Percentiles rank a stretch among this genome's conserved stretches.
Evolutionary conservation across 2,888 invertebrate species (phyloP).

Genomic region (Drosophila koepferae): DNA sequence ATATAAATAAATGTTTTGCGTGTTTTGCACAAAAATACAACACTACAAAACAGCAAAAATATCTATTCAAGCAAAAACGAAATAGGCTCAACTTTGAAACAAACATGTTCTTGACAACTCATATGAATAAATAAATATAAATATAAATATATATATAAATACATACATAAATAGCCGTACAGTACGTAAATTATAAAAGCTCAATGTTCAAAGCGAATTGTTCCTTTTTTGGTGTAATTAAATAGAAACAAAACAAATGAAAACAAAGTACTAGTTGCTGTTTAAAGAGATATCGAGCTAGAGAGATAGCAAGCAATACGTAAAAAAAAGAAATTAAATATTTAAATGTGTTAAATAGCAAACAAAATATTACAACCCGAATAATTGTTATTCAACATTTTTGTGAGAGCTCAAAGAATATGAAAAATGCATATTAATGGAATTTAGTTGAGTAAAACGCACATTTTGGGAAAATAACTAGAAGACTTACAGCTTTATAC

Average conservation of each 20-base stretch:
- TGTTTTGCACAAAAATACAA: conserved; percentile 31
- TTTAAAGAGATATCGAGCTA: conserved; percentile 6
- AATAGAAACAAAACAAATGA: conserved; percentile 11
- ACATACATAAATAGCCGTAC: conserved; percentile 33
- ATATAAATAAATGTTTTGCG: conserved; percentile 70
- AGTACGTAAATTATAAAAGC: conserved; percentile 59
- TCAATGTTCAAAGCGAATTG: conserved; percentile 80
- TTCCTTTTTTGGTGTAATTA: conserved; percentile 66
- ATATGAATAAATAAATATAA: conserved; percentile 19
- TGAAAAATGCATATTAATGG: conserved; percentile 55
- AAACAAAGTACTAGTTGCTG: conserved; percentile 43
- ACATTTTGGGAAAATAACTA: conserved; percentile 69
- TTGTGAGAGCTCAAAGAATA: conserved; percentile 36
- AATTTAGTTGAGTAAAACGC: conserved; percentile 74
- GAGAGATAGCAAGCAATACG: conserved; percentile 35
- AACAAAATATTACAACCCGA: conserved; percentile 33
- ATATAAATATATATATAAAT: conserved; percentile 3
- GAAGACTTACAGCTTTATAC: conserved; percentile 83
- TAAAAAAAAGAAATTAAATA: conserved; percentile 48
- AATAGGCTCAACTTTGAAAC: conserved; percentile 49
- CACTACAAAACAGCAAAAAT: conserved; percentile 16
- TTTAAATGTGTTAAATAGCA: conserved; percentile 49
- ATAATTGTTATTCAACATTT: conserved; percentile 64
- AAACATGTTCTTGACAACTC: conserved; percentile 48
- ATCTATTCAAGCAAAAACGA: conserved; percentile 17